phyloP scores from a whole-genome alignment of 2,888 invertebrate species.

The Cryptops parisi region DNA sequence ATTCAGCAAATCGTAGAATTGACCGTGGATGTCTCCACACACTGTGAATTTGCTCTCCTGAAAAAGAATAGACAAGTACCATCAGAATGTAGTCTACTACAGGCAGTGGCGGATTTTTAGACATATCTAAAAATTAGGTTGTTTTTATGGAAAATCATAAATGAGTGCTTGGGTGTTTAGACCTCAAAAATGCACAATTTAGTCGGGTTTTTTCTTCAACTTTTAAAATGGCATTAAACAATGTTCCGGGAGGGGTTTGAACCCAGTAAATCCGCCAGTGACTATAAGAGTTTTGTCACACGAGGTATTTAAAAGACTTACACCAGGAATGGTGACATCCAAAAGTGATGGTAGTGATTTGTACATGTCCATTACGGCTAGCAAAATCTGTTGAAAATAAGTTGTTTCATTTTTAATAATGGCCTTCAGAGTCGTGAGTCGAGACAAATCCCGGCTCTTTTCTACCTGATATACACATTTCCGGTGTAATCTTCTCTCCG shows the following conservation, averaged over 20 bases:
- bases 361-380: constrained; percentile 74
- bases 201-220: too few relatives aligned
- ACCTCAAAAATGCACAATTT: too few relatives aligned
- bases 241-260: too few relatives aligned
- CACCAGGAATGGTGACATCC: constrained; percentile 69
- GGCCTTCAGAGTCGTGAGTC: neutral
- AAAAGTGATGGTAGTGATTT: constrained; percentile 73
- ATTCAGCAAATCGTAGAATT: constrained; percentile 95
- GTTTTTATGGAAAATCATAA: too few relatives aligned
- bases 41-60: constrained; percentile 82
- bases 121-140: too few relatives aligned
- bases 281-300: too few relatives aligned
- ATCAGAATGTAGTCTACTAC: too few relatives aligned
- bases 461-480: constrained; percentile 88
- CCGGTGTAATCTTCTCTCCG: constrained; percentile 83
- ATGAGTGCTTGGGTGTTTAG: too few relatives aligned
- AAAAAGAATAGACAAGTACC: too few relatives aligned
- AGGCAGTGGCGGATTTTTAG: too few relatives aligned
- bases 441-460: neutral
- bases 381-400: constrained; percentile 52
- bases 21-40: constrained; percentile 98
- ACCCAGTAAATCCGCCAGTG: too few relatives aligned
- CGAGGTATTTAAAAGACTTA: constrained; percentile 21
- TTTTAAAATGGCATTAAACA: too few relatives aligned
- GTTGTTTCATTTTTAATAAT: neutral